Conservation (phyloP, 2,797 vertebrate species). For the Megalops cyprinoides region DNA sequence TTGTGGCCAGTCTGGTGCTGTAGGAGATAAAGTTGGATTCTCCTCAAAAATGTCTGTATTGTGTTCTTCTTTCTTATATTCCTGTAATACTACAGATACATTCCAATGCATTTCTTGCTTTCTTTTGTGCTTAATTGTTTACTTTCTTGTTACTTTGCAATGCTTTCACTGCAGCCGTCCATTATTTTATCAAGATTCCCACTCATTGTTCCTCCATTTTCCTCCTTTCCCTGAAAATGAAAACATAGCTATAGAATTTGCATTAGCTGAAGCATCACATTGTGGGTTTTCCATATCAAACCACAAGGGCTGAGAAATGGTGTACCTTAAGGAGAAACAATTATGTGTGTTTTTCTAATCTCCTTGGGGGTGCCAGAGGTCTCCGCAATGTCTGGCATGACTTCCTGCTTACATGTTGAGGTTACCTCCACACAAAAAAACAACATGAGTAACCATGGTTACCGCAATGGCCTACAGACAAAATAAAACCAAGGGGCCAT, state of each 20-base stretch:
- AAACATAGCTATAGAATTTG: slow-evolving; percentile 14
- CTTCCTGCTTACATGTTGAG: slow-evolving; percentile 44
- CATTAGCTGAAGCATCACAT: slow-evolving; percentile 23
- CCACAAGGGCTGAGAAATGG: slow-evolving; percentile 19
- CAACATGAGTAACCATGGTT: slow-evolving; percentile 37
- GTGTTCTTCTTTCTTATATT: not conserved
- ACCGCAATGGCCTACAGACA: slow-evolving; percentile 26
- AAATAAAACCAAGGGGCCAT: slow-evolving; percentile 30
- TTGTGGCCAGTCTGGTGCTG: too few relatives aligned
- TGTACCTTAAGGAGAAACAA: slow-evolving; percentile 51
- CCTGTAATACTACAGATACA: too few relatives aligned
- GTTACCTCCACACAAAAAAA: slow-evolving; percentile 39
- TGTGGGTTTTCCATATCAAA: slow-evolving; percentile 39
- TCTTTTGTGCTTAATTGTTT: not conserved
- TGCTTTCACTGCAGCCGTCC: slow-evolving; percentile 25
- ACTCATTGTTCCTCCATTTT: not conserved
- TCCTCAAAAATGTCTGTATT: not conserved
- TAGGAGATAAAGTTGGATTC: not conserved
- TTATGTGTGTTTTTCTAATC: slow-evolving; percentile 48
- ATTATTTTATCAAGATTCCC: not conserved
- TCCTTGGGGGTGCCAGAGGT: slow-evolving; percentile 33
- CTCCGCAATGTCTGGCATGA: slow-evolving; percentile 40
- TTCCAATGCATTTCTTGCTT: too few relatives aligned
- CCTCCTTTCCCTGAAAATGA: not conserved
- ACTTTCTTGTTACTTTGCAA: not conserved